A percentile compares a stretch with the other conserved stretches of the same genome.
Evolutionary conservation across 2,113 vertebrate genomes (phyloP).

Genomic region (Dunckerocampus dactyliophorus): DNA sequence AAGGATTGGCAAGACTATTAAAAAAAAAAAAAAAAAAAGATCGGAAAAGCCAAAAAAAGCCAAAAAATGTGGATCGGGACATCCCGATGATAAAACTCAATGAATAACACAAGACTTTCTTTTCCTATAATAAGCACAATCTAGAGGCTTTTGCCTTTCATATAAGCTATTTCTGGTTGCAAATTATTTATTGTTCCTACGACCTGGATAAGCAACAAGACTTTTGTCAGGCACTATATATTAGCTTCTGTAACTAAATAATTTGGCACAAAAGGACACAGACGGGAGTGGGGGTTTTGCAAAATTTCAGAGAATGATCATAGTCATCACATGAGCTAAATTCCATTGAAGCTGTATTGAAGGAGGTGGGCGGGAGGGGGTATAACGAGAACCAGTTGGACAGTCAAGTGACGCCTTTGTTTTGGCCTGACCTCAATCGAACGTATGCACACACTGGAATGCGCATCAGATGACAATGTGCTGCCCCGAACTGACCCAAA

Average conservation of each 20-base stretch:
- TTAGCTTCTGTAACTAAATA: constrained; percentile 48
- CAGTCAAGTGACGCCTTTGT: constrained; percentile 63
- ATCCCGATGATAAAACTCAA: no score
- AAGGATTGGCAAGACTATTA: no score
- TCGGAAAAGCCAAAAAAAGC: no score
- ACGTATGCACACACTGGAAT: constrained; percentile 50
- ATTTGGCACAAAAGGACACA: constrained; percentile 62
- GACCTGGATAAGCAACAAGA: no score
- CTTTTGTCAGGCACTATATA: neutral
- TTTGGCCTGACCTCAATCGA: constrained; percentile 66
- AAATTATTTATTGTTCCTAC: no score
- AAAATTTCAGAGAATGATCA: constrained; percentile 63
- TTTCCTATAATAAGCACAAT: no score
- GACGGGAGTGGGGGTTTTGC: constrained; percentile 51
- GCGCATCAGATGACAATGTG: constrained; percentile 49
- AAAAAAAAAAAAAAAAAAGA: no score
- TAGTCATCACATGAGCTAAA: constrained; percentile 55
- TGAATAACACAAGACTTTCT: no score
- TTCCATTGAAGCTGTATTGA: constrained; percentile 45
- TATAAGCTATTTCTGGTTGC: no score
- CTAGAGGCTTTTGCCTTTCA: no score
- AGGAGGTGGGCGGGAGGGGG: constrained; percentile 20
- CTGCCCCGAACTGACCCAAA: constrained; percentile 54
- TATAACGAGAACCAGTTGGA: constrained; percentile 46
- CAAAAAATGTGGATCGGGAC: no score